Evolutionary conservation across 2,797 vertebrate genomes (phyloP).

Genomic region (Centropyge bicolor): DNA sequence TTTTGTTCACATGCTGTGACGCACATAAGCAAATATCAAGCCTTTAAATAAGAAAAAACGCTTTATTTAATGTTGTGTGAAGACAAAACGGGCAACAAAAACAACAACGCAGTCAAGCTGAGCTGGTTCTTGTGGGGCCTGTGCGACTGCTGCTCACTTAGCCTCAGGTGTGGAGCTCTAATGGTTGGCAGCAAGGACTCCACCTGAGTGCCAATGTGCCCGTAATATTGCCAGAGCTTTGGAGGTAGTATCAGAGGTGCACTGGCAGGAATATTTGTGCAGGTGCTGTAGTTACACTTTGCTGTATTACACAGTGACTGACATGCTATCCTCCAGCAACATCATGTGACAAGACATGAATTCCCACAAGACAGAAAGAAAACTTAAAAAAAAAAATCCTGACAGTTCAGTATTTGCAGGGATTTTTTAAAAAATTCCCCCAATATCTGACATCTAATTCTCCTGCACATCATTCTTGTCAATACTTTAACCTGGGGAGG

Average conservation of each 20-base stretch:
- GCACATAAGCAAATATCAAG: slow-evolving; percentile 12
- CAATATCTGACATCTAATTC: neutral
- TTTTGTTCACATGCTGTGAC: slow-evolving; percentile 2
- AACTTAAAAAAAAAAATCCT: slow-evolving; percentile 35
- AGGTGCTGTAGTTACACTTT: slow-evolving; percentile 67
- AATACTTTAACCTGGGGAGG: neutral
- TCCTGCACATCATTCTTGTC: neutral
- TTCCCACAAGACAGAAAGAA: slow-evolving; percentile 43
- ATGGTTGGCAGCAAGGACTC: slow-evolving; percentile 75
- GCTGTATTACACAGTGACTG: slow-evolving; percentile 48
- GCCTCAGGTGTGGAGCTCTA: slow-evolving; percentile 79
- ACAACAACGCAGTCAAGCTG: slow-evolving; percentile 39
- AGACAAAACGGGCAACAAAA: slow-evolving; percentile 8
- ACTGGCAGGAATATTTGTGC: slow-evolving; percentile 68
- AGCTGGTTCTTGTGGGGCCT: slow-evolving; percentile 56
- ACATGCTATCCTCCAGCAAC: slow-evolving; percentile 57
- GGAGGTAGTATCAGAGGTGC: slow-evolving; percentile 57
- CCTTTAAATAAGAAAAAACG: slow-evolving; percentile 9
- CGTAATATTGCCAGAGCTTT: slow-evolving; percentile 63
- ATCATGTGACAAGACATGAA: slow-evolving; percentile 39
- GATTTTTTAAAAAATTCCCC: neutral
- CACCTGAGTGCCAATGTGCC: slow-evolving; percentile 64
- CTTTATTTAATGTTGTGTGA: slow-evolving; percentile 23
- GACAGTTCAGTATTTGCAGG: slow-evolving; percentile 18
- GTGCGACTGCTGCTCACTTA: slow-evolving; percentile 70